Evolutionary conservation across 2,113 vertebrate genomes (phyloP).

Genomic region (Coreoperca whiteheadi): DNA sequence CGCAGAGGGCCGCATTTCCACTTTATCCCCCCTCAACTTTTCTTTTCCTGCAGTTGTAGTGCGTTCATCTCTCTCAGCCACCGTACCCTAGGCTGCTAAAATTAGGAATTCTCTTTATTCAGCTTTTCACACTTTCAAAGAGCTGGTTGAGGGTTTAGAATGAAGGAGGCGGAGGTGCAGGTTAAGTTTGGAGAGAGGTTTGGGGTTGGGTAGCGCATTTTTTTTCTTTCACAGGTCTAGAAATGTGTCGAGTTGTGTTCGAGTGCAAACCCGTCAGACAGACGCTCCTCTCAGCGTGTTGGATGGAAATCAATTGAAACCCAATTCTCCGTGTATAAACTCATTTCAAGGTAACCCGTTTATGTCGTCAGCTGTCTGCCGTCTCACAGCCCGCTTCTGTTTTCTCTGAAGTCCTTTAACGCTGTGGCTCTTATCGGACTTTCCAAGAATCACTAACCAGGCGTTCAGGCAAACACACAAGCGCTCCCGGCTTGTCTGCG

Average conservation of each 20-base stretch:
- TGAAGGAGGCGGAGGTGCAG: neutral
- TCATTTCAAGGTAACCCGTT: neutral
- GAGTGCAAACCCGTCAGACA: neutral
- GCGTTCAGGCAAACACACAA: neutral
- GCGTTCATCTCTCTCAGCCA: neutral
- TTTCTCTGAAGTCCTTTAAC: neutral
- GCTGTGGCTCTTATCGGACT: neutral
- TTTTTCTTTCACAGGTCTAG: no score
- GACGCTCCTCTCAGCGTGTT: neutral
- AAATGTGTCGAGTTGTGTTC: no score
- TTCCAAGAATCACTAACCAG: slow-evolving; percentile 17
- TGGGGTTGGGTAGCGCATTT: no score
- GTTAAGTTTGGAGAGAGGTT: neutral
- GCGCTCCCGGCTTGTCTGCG: neutral
- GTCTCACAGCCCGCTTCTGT: neutral
- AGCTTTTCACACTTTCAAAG: no score
- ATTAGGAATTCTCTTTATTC: no score
- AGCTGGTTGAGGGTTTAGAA: neutral
- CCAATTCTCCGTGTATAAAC: neutral
- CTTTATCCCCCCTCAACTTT: neutral
- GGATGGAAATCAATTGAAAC: neutral
- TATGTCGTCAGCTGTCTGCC: neutral
- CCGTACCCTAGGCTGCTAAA: neutral
- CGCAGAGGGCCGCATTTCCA: neutral
- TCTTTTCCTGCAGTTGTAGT: neutral